Evolutionary conservation across 2,113 vertebrate genomes (phyloP).

Genomic region (Cairina moschata): DNA sequence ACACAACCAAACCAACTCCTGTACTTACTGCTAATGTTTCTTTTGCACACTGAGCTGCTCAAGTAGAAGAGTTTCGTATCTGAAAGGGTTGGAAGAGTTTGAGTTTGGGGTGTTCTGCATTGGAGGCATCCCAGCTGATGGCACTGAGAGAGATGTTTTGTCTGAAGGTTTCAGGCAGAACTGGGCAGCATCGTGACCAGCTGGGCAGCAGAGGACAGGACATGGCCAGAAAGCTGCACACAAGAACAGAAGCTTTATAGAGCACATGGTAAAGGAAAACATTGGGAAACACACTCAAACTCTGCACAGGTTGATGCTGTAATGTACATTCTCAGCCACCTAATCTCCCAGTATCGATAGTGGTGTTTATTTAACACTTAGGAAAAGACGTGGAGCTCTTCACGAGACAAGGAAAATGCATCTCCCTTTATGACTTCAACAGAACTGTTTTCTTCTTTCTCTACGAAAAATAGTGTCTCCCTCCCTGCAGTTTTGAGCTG

Average conservation of each 20-base stretch:
- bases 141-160: not conserved
- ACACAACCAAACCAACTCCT: not conserved
- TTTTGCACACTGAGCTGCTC: not conserved
- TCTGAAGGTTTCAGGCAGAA: not conserved
- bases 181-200: not conserved
- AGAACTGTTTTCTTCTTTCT: slow-evolving; percentile 25
- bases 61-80: not conserved
- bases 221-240: not conserved
- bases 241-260: not conserved
- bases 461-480: not conserved
- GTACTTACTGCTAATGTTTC: not conserved
- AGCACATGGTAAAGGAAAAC: not conserved
- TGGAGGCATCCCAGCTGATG: not conserved
- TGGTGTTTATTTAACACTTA: slow-evolving; percentile 39
- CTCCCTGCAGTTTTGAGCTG: not conserved
- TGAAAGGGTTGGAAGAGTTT: not conserved
- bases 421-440: not conserved
- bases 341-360: not conserved
- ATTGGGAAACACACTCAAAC: slow-evolving; percentile 38
- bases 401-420: slow-evolving; percentile 1
- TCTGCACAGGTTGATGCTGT: not conserved
- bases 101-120: not conserved
- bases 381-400: not conserved
- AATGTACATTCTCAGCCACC: slow-evolving; percentile 2
- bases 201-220: not conserved